Base-by-base conservation (phyloP, 2,113 vertebrate species). In the Phylloscopus trochiloides region DNA sequence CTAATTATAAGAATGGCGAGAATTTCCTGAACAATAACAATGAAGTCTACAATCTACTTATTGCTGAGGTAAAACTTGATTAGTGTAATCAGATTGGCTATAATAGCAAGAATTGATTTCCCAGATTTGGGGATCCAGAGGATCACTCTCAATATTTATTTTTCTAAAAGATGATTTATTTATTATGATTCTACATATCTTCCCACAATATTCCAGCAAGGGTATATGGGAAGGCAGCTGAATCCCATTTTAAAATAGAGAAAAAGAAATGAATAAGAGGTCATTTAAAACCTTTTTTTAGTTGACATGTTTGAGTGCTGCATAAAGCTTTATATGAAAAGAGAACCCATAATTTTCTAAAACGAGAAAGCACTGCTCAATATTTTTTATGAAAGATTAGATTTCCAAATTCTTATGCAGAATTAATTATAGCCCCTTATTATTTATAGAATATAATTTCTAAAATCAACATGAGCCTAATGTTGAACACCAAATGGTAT, bases 361-460 rank as follows among this genome's bases (percentile, higher is more conserved):
- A 73, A 76, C 0, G 6, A 45, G 28, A 75, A 73, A 83, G 32
- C 2, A 59, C 3, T 42, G 8, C 34, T 75, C 14, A 10, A 26
- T 40, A 7, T 11, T 40, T 54, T 86, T 77, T 6, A 66, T 85
- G 15, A 86, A 79, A 77, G 28, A 81, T 22, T 67, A 71, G 18
- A 43, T 91, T 92, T 95, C 22, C 11, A 83, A 61, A 76, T 57
- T 80, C 45, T 50, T 58, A 42, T 42, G 40, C 17, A 76, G 26
- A 81, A 88, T 73, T 70, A 92, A 78, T 59, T 81, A 73, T 61
- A 88, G 3, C 19, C 24, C 8, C 21, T 81, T 51, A 59, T 61
- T 73, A 81, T 92, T 90, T 94, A 91, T 51, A 91, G 38, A 91
- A 57, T 47, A 71, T 43, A 86, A 81, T 94, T 82, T 87, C 67